A percentile compares a stretch with the other conserved stretches of the same genome.
phyloP scores from a whole-genome alignment of 2,113 vertebrate species.

The Amblyopsis rosae region DNA sequence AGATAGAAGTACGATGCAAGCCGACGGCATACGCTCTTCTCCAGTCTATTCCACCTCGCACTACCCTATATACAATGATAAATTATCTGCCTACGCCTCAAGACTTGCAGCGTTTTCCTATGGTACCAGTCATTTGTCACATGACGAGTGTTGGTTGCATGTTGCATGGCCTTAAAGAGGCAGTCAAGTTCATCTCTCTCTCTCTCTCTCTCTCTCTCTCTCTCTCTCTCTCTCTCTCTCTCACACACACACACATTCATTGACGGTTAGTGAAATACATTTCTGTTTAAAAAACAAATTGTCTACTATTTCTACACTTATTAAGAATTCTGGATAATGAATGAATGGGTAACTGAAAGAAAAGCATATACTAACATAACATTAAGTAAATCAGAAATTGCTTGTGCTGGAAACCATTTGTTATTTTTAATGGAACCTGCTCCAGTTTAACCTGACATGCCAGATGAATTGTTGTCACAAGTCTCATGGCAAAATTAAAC shows the following conservation, averaged over 20 bases:
- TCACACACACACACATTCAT: not conserved
- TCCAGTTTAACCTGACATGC: too few species aligned
- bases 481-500: too few species aligned
- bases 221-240: slow-evolving; percentile 23
- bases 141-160: slow-evolving; percentile 34
- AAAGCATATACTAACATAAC: too few species aligned
- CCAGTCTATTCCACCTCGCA: not conserved
- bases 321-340: too few species aligned
- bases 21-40: slow-evolving; percentile 31
- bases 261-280: too few species aligned
- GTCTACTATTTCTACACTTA: too few species aligned
- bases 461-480: too few species aligned
- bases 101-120: slow-evolving; percentile 25
- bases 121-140: slow-evolving; percentile 33
- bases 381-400: too few species aligned
- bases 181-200: slow-evolving; percentile 19
- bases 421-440: too few species aligned
- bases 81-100: not conserved
- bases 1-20: not conserved
- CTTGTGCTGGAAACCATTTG: too few species aligned
- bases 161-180: slow-evolving; percentile 32
- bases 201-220: slow-evolving; percentile 46
- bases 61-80: slow-evolving; percentile 1
- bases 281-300: too few species aligned
- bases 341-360: too few species aligned